Percentiles rank a stretch among this genome's conserved stretches.
phyloP scores from a whole-genome alignment of 2,113 vertebrate species.

The Brevimyrus niger region DNA sequence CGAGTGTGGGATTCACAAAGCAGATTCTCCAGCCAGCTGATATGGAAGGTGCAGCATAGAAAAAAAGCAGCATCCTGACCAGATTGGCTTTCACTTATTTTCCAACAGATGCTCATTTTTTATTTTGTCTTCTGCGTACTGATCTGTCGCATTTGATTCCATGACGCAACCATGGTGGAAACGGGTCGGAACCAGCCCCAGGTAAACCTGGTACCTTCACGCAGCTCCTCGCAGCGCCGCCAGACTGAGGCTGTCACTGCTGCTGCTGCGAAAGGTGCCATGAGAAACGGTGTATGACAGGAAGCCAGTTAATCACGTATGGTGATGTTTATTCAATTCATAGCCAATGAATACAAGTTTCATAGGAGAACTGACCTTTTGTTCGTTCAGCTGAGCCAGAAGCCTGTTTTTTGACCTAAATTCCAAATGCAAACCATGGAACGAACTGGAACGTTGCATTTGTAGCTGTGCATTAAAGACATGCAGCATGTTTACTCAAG shows the following conservation, averaged over 20 bases:
- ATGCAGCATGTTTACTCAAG: not conserved
- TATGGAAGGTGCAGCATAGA: not conserved
- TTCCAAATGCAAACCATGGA: constrained; percentile 25
- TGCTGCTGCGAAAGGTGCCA: constrained; percentile 21
- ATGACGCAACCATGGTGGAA: not conserved
- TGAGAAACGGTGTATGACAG: constrained; percentile 24
- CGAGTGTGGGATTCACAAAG: not conserved
- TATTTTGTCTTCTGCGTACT: not conserved
- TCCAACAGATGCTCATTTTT: not conserved
- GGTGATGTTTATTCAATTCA: constrained; percentile 35
- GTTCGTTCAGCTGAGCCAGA: constrained; percentile 32
- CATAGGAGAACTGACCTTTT: constrained; percentile 23
- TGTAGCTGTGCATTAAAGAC: not conserved
- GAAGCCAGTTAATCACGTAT: constrained; percentile 34
- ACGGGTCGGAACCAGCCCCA: not conserved
- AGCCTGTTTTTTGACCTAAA: constrained; percentile 34
- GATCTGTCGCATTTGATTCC: not conserved
- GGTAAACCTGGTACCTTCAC: not conserved
- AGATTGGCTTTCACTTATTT: not conserved
- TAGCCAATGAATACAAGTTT: constrained; percentile 46
- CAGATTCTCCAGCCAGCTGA: not conserved
- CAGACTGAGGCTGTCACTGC: constrained; percentile 37
- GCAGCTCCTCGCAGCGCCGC: constrained; percentile 15
- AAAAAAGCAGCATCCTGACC: not conserved
- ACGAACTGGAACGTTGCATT: not conserved